These are phyloP conservation scores for Popillia japonica DNA, from an alignment of 1,140 invertebrate genomes.

Conservation along the genomic window DNA sequence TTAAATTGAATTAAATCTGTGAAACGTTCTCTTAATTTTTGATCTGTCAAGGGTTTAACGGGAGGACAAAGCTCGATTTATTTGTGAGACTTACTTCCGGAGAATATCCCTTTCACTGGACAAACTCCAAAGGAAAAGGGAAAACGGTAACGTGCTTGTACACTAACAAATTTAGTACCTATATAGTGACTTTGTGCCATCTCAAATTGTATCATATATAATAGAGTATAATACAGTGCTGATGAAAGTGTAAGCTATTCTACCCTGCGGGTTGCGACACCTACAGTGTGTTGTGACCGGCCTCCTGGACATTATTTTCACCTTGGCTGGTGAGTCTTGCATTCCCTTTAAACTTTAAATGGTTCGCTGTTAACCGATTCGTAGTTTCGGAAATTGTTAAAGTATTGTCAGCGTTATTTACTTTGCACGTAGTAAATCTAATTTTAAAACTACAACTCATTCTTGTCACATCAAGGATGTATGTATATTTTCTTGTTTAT, in stretches of 20 bases:
- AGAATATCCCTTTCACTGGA: no score
- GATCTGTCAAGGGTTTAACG: no score
- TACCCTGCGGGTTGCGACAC: not conserved
- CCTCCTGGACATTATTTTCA: slow-evolving; percentile 7
- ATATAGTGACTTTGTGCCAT: slow-evolving; percentile 19
- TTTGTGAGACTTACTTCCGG: no score
- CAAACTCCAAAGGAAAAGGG: no score
- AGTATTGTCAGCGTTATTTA: not conserved
- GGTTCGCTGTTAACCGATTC: not conserved
- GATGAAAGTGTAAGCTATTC: slow-evolving; percentile 12
- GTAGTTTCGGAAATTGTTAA: not conserved
- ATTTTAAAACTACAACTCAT: not conserved
- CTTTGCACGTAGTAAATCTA: not conserved
- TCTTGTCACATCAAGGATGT: not conserved
- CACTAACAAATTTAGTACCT: not conserved
- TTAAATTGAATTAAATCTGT: no score
- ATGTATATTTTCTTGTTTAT: not conserved
- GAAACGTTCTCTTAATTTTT: no score
- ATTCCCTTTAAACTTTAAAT: slow-evolving; percentile 6
- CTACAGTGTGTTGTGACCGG: slow-evolving; percentile 15
- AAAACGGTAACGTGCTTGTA: no score
- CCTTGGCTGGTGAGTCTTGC: slow-evolving; percentile 18
- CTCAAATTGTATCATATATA: not conserved
- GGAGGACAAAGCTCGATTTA: no score
- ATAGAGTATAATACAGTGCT: slow-evolving; percentile 18